Conservation (phyloP, 2,113 vertebrate genomes). For the Syrmaticus mikado region DNA sequence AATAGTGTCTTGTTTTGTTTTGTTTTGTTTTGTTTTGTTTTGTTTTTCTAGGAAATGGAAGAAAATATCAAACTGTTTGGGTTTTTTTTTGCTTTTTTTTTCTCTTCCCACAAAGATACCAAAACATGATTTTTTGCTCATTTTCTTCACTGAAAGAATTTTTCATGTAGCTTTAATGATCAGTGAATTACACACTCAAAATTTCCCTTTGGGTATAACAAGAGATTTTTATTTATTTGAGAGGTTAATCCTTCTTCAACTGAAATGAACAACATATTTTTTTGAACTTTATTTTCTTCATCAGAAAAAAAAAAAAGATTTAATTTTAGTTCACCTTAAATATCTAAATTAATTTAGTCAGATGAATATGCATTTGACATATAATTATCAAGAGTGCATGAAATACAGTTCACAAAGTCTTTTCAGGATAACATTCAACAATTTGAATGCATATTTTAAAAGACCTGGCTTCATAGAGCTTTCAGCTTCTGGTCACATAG, state of each 20-base stretch:
- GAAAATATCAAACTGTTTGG: neutral
- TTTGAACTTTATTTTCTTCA: neutral
- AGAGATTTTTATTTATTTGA: neutral
- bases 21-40: too few species aligned
- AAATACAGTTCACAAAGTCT: neutral
- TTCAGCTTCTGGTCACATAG: too few species aligned
- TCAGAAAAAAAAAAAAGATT: neutral
- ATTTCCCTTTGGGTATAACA: accelerated
- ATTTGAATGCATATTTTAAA: neutral
- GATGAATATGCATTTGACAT: neutral
- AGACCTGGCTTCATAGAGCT: neutral
- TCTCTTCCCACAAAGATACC: accelerated
- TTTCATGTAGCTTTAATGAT: neutral
- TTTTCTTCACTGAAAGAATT: neutral
- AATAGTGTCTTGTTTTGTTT: too few species aligned
- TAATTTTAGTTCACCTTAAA: neutral
- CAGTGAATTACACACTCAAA: neutral
- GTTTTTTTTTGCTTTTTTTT: neutral
- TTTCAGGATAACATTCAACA: neutral
- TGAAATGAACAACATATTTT: neutral
- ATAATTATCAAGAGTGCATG: neutral
- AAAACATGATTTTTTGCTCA: neutral
- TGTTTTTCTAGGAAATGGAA: neutral
- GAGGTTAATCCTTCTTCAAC: neutral
- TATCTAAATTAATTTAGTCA: neutral